A percentile compares a stretch with the other conserved stretches of the same genome.
These are phyloP conservation scores for Octonoba sinensis DNA, from an alignment of 2,888 invertebrate species.

Conservation along the genomic window DNA sequence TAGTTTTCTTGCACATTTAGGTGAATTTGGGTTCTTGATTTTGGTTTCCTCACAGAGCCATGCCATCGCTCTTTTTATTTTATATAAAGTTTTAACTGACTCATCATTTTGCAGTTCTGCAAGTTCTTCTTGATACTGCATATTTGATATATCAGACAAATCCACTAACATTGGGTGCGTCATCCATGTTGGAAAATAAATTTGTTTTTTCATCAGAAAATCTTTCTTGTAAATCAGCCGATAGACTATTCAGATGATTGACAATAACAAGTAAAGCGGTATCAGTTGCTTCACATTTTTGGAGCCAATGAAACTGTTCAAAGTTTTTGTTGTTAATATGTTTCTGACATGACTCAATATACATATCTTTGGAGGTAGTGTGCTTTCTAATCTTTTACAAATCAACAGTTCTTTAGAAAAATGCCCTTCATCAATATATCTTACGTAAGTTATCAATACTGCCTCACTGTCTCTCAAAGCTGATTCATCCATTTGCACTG, in stretches of 20 bases:
- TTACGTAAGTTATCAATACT: constrained; percentile 27
- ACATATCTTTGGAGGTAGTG: constrained; percentile 6
- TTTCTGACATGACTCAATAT: too few species aligned
- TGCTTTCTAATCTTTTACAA: constrained; percentile 44
- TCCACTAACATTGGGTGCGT: constrained; percentile 24
- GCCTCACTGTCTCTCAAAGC: constrained; percentile 14
- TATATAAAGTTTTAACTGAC: constrained; percentile 10
- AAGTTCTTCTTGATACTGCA: constrained; percentile 29
- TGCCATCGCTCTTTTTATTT: constrained; percentile 28
- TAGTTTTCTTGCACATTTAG: too few species aligned
- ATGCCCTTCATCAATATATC: constrained; percentile 8
- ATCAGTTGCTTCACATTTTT: too few species aligned
- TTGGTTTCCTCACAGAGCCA: constrained; percentile 22
- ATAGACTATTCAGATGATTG: too few species aligned
- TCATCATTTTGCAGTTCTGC: constrained; percentile 21
- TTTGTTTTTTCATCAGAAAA: too few species aligned
- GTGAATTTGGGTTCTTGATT: too few species aligned
- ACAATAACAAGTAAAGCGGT: too few species aligned
- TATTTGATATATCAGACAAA: constrained; percentile 20
- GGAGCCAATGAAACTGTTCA: too few species aligned
- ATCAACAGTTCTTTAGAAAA: constrained; percentile 31
- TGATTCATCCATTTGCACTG: constrained; percentile 52
- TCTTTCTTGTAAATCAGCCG: too few species aligned
- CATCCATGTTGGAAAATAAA: too few species aligned
- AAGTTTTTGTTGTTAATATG: too few species aligned